Base-by-base conservation (phyloP, 92 coral and sea anemone genomes). In the Palythoa heliodiscus region DNA sequence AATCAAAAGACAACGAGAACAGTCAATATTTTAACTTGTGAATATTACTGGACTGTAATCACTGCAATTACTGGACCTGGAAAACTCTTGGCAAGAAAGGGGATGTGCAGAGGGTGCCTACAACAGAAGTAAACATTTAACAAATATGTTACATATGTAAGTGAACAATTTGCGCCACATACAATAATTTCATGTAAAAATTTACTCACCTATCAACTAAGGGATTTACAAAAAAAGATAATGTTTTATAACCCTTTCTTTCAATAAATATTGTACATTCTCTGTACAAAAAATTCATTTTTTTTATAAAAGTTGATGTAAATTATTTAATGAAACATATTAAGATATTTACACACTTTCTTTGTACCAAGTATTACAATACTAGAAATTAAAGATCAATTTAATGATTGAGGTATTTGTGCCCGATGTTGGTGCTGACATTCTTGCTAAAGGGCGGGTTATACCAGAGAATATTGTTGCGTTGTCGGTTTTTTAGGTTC, bases 101-200 rank as follows among this genome's bases (percentile, higher is more conserved):
- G 71, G 4, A 66, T 24, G 29, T 24, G 71, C 71, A 66, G n/a
- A 66, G 29, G 71, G 71, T 66, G 35, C 71, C 71, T 66, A 66
- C 71, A 66, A n/a, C 71, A 66, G 71, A 66, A 66, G 35, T 66
- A 66, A 66, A 66, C 71, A n/a, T 66, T 66, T 66, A 66, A 66
- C 71, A 66, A 66, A 66, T 66, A 66, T 66, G 71, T 66, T 66
- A 66, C 71, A 66, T 66, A 66, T 66, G 71, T 66, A 66, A 66
- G 71, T 66, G 29, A 66, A 66, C 71, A 66, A 66, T 66, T 66
- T 66, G 71, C 71, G 71, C 71, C 71, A 66, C 71, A 66, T 66
- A 66, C 71, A 66, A 66, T 66, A 66, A 66, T 66, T 66, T 66
- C 71, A 66, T 66, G 63, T 57, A 57, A 57, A 57, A 57, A 57